Conservation (phyloP, 2,888 invertebrate species). For the Trachelus iudaicus region DNA sequence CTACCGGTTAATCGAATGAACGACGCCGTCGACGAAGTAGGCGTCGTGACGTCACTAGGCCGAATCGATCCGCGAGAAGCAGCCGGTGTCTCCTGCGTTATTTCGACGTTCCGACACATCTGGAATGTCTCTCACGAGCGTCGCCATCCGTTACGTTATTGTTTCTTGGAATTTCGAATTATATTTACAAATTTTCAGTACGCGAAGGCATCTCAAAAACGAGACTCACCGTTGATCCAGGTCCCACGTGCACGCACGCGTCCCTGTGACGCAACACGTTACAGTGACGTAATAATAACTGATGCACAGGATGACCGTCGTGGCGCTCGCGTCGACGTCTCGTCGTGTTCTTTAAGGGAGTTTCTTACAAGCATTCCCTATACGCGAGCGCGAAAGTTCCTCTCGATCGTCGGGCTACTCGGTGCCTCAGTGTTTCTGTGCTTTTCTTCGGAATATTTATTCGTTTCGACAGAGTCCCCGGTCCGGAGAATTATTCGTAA, state of each 20-base stretch:
- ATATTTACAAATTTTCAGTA: background rate
- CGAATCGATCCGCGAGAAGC: constrained; percentile 65
- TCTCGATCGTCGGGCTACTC: background rate
- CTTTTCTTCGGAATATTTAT: background rate
- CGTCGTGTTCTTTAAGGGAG: constrained; percentile 2
- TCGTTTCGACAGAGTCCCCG: background rate
- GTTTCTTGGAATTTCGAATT: background rate
- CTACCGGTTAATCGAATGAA: constrained; percentile 49
- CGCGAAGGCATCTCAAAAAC: background rate
- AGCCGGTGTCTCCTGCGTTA: background rate
- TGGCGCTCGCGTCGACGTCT: constrained; percentile 40
- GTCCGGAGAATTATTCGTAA: background rate
- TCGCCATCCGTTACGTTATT: background rate
- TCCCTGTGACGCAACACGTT: constrained; percentile 40
- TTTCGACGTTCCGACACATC: background rate
- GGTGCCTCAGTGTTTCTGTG: background rate
- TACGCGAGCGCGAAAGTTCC: background rate
- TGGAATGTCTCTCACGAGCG: background rate
- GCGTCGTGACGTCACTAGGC: constrained; percentile 54
- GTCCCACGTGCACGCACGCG: constrained; percentile 37
- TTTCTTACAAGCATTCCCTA: background rate
- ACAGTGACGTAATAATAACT: constrained; percentile 17
- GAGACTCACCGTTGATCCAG: background rate
- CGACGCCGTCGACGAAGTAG: constrained; percentile 61
- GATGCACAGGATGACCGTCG: constrained; percentile 7